Evolutionary conservation across 2,797 vertebrate genomes (phyloP).

Genomic region (Lepidocolaptes lacrymiger): DNA sequence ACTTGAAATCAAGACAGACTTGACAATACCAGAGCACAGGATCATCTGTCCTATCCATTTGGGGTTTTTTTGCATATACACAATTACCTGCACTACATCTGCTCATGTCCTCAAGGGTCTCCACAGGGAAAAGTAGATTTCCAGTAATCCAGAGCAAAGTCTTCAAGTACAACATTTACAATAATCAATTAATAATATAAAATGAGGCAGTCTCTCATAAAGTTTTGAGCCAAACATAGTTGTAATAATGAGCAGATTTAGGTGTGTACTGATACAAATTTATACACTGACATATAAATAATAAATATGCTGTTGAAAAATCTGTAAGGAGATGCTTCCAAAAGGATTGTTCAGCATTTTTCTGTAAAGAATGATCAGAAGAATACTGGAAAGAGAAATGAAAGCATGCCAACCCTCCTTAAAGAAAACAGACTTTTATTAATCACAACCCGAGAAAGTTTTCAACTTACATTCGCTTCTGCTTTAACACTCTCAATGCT

Average conservation of each 20-base stretch:
- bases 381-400: not conserved
- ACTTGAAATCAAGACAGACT: too few species aligned
- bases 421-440: not conserved
- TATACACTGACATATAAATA: not conserved
- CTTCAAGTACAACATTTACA: not conserved
- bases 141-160: not conserved
- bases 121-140: not conserved
- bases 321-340: not conserved
- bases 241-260: not conserved
- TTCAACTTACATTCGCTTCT: slow-evolving; percentile 94
- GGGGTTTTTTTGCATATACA: not conserved
- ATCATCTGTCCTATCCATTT: not conserved
- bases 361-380: not conserved
- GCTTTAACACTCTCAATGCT: slow-evolving; percentile 94
- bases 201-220: not conserved
- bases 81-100: not conserved
- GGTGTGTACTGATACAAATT: not conserved
- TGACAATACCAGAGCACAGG: not conserved
- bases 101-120: not conserved
- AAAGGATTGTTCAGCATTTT: not conserved
- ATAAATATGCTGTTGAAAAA: not conserved
- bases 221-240: not conserved
- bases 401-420: rapidly evolving
- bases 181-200: not conserved
- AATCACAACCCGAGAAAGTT: not conserved